Evolutionary conservation across 1,140 invertebrate species (phyloP).

Genomic region (Ceratina australensis): DNA sequence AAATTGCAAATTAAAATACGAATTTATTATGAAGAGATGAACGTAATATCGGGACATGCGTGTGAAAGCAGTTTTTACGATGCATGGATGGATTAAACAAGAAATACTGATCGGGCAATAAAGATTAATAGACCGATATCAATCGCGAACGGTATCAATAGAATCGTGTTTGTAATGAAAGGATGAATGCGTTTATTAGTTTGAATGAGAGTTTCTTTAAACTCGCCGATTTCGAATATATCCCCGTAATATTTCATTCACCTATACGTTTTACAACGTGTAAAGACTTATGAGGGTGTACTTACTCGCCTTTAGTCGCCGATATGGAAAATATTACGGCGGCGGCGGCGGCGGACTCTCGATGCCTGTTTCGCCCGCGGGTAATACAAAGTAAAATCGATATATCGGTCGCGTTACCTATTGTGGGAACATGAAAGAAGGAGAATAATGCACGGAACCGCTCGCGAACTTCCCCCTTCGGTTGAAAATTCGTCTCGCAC

Average conservation of each 20-base stretch:
- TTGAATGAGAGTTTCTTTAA: too few species aligned
- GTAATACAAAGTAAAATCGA: constrained; percentile 50
- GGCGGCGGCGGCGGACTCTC: constrained; percentile 11
- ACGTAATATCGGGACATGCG: neutral
- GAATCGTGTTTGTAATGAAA: too few species aligned
- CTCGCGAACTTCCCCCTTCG: neutral
- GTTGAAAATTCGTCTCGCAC: constrained; percentile 32
- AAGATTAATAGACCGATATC: constrained; percentile 39
- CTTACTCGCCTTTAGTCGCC: neutral
- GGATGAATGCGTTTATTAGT: too few species aligned
- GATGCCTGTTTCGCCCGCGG: constrained; percentile 41
- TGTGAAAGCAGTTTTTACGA: neutral
- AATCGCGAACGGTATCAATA: too few species aligned
- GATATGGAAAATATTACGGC: constrained; percentile 32
- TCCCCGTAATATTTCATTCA: too few species aligned
- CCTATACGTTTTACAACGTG: neutral
- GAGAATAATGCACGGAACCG: constrained; percentile 27
- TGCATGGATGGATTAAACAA: neutral
- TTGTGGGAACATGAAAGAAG: constrained; percentile 33
- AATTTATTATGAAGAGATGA: too few species aligned
- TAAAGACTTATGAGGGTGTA: neutral
- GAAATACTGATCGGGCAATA: constrained; percentile 24
- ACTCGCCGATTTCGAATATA: too few species aligned
- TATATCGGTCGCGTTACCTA: constrained; percentile 31
- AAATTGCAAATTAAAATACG: too few species aligned